Evolutionary conservation across 2,888 invertebrate species (phyloP).

Genomic region (Drosophila stalkeri): DNA sequence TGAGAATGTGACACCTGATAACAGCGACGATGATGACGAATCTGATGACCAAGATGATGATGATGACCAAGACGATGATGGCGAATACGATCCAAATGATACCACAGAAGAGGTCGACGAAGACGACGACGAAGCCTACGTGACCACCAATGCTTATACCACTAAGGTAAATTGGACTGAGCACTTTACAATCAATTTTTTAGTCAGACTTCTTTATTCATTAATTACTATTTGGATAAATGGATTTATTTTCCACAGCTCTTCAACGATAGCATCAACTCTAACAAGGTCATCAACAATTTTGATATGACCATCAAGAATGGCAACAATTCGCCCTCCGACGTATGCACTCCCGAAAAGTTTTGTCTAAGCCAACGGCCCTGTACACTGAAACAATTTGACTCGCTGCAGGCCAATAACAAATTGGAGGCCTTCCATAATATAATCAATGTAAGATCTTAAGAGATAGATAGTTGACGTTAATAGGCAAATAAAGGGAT

Average conservation of each 20-base stretch:
- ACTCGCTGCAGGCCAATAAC: constrained; percentile 75
- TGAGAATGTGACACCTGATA: constrained; percentile 83
- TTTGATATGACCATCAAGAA: constrained; percentile 35
- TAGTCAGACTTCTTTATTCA: not conserved
- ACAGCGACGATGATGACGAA: constrained; percentile 87
- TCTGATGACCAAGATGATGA: constrained; percentile 83
- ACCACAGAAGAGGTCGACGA: constrained; percentile 85
- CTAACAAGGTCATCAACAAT: constrained; percentile 56
- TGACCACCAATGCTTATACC: constrained; percentile 63
- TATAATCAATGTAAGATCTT: constrained; percentile 75
- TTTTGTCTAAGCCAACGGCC: constrained; percentile 83
- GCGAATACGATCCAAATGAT: constrained; percentile 79
- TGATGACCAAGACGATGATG: constrained; percentile 75
- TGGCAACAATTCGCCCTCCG: constrained; percentile 12
- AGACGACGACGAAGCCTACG: constrained; percentile 79
- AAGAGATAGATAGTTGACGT: not conserved
- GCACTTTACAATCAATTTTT: not conserved
- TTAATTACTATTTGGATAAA: not conserved
- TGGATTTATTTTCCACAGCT: constrained; percentile 41
- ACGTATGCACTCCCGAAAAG: constrained; percentile 63
- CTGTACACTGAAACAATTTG: constrained; percentile 80
- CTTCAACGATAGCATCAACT: constrained; percentile 64
- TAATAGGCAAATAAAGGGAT: not conserved
- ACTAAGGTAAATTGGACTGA: constrained; percentile 46
- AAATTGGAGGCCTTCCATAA: constrained; percentile 80